Percentiles rank a stretch among this genome's conserved stretches.
These are phyloP conservation scores for Liolophura sinensis DNA, from an alignment of 1,140 invertebrate species.

Conservation along the genomic window DNA sequence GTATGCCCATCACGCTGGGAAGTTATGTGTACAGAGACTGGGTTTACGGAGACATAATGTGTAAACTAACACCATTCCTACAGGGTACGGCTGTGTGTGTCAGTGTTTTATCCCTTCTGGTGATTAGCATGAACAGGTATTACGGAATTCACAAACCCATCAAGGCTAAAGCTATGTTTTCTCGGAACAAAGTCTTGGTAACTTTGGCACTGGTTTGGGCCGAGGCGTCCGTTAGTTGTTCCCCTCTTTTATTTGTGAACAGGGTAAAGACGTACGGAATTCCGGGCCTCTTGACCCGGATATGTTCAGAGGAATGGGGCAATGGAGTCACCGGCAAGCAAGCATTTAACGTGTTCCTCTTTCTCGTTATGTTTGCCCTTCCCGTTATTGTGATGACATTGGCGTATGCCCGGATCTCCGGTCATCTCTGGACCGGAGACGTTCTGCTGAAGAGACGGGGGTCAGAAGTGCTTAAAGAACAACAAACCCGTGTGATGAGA, in stretches of 20 bases:
- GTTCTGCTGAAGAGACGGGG: conserved; percentile 57
- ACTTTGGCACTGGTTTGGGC: background rate
- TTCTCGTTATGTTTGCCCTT: conserved; percentile 73
- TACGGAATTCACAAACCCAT: conserved; percentile 37
- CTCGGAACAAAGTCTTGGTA: background rate
- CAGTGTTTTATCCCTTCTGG: conserved; percentile 49
- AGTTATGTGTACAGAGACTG: conserved; percentile 85
- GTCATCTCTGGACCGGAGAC: conserved; percentile 77
- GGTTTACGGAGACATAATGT: conserved; percentile 77
- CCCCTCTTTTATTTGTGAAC: conserved; percentile 33
- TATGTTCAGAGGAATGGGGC: conserved; percentile 33
- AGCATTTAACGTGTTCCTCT: conserved; percentile 69
- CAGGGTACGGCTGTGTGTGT: conserved; percentile 45
- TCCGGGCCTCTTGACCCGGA: conserved; percentile 19
- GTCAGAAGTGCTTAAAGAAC: background rate
- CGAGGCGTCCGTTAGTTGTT: background rate
- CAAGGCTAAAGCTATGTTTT: conserved; percentile 6
- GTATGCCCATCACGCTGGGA: conserved; percentile 78
- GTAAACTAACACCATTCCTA: conserved; percentile 56
- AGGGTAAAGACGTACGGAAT: conserved; percentile 21
- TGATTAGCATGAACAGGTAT: conserved; percentile 53
- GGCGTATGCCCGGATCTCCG: conserved; percentile 80
- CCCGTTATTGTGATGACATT: conserved; percentile 80
- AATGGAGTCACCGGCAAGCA: conserved; percentile 14
- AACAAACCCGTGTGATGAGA: conserved; percentile 23